Evolutionary conservation across 2,888 invertebrate species (phyloP).

Genomic region (Spicauda simplicius): DNA sequence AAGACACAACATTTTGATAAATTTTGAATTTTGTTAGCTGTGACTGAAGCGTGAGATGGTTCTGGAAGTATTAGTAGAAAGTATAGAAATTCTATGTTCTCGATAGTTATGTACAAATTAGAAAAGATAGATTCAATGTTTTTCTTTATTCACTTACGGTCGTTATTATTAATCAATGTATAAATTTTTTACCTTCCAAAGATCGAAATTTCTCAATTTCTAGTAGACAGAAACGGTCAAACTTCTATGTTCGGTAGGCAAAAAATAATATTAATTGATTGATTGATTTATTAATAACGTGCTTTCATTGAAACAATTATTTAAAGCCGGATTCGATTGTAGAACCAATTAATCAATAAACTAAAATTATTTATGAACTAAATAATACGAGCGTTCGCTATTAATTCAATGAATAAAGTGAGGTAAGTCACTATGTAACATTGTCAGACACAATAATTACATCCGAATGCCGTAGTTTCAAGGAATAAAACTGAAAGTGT

Average conservation of each 20-base stretch:
- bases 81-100: constrained; percentile 15
- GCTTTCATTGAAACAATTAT: background rate
- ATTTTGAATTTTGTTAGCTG: constrained; percentile 84
- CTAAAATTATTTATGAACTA: background rate
- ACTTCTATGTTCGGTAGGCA: no score
- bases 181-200: no score
- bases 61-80: constrained; percentile 69
- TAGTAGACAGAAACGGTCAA: no score
- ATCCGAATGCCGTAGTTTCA: constrained; percentile 27
- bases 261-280: no score
- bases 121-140: constrained; percentile 42
- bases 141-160: background rate
- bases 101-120: constrained; percentile 40
- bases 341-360: constrained; percentile 20
- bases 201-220: no score
- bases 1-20: constrained; percentile 82
- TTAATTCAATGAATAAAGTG: constrained; percentile 7
- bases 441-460: background rate
- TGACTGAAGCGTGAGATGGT: constrained; percentile 80
- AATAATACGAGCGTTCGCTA: background rate
- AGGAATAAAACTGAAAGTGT: constrained; percentile 31
- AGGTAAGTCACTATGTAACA: background rate
- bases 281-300: no score
- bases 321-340: constrained; percentile 25
- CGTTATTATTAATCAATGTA: no score